Conservation (phyloP, 2,888 invertebrate genomes). For the Apoderus coryli region DNA sequence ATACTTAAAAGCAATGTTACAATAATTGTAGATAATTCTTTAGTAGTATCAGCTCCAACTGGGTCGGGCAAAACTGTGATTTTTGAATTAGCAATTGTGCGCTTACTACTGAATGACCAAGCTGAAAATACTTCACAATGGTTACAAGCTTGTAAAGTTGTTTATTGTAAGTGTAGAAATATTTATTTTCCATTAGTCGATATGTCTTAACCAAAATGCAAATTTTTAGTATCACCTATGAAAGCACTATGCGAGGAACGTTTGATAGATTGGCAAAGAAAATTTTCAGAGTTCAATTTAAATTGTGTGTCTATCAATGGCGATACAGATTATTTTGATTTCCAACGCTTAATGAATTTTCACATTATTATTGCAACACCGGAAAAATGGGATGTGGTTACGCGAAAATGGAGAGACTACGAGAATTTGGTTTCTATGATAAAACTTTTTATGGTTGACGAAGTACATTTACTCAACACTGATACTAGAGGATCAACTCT, state of each 20-base stretch:
- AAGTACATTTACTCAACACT: conserved; percentile 65
- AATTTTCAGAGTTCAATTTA: conserved; percentile 48
- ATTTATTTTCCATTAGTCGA: too few relatives aligned
- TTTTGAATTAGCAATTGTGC: conserved; percentile 67
- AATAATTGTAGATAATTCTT: conserved; percentile 41
- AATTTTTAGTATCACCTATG: conserved; percentile 55
- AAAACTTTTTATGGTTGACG: conserved; percentile 58
- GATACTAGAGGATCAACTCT: conserved; percentile 56
- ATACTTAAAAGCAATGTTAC: conserved; percentile 8
- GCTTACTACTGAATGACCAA: conserved; percentile 42
- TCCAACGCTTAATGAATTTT: conserved; percentile 29
- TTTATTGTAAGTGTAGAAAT: conserved; percentile 48
- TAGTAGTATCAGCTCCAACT: conserved; percentile 67
- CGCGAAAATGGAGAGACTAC: conserved; percentile 58
- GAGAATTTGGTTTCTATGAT: conserved; percentile 44
- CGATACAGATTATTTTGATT: conserved; percentile 53
- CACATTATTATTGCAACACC: conserved; percentile 67
- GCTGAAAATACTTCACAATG: conserved; percentile 25
- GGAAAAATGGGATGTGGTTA: conserved; percentile 74
- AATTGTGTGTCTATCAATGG: conserved; percentile 60
- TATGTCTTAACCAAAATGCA: too few relatives aligned
- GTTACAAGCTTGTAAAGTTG: conserved; percentile 43
- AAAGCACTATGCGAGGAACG: conserved; percentile 66
- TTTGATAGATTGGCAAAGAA: conserved; percentile 54
- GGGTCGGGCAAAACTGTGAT: conserved; percentile 72